Conservation (phyloP, 1,140 invertebrate species). For the Daktulosphaira vitifoliae region DNA sequence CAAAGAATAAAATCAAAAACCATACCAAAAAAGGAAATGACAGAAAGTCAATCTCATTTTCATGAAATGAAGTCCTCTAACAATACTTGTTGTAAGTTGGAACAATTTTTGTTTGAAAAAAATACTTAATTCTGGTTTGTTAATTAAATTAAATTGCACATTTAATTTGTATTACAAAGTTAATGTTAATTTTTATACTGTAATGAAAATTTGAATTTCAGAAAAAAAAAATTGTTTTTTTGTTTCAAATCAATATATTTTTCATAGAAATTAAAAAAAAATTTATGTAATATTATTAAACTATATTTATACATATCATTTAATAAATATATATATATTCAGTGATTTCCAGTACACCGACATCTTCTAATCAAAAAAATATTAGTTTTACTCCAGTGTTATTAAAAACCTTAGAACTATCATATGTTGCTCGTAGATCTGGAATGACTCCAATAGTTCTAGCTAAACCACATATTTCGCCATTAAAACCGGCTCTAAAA, state of each 20-base stretch:
- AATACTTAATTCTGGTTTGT: too few species aligned
- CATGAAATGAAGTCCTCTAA: conserved; percentile 16
- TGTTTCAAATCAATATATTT: too few species aligned
- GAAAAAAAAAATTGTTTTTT: too few species aligned
- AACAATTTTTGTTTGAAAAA: too few species aligned
- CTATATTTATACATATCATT: too few species aligned
- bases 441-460: conserved; percentile 6
- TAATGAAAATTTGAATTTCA: too few species aligned
- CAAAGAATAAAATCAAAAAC: neutral
- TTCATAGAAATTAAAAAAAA: too few species aligned
- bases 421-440: conserved; percentile 25
- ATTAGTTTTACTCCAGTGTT: neutral
- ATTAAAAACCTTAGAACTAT: conserved; percentile 21
- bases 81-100: conserved; percentile 7
- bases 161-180: too few species aligned
- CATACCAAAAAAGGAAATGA: neutral
- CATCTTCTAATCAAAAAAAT: conserved; percentile 5
- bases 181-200: too few species aligned
- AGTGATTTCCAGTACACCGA: conserved; percentile 25
- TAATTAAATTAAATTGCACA: too few species aligned
- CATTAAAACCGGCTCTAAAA: conserved; percentile 18
- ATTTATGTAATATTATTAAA: too few species aligned
- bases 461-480: neutral
- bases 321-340: neutral
- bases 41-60: neutral